These are phyloP conservation scores for Bryconaethiops microstoma DNA, from an alignment of 2,797 vertebrate genomes.

Conservation along the genomic window DNA sequence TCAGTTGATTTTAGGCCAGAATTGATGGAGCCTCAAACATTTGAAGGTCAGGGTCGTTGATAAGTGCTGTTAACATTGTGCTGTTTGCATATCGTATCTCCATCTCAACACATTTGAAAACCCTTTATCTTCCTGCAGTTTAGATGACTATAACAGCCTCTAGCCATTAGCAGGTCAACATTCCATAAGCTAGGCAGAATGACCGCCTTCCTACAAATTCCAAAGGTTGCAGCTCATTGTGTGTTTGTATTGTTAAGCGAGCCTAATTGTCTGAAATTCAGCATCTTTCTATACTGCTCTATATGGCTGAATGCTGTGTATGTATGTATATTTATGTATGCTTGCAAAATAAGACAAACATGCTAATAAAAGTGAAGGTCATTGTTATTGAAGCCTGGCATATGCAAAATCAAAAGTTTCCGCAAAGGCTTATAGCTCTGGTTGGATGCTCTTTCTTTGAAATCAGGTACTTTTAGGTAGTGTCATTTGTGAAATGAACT, in stretches of 20 bases:
- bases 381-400: not conserved
- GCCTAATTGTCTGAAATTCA: slow-evolving; percentile 3
- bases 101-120: not conserved
- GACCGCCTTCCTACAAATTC: not conserved
- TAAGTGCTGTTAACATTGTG: not conserved
- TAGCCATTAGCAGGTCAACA: not conserved
- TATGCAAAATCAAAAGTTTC: not conserved
- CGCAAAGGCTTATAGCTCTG: not conserved
- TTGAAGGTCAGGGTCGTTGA: not conserved
- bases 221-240: not conserved
- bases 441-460: not conserved
- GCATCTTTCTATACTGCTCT: not conserved
- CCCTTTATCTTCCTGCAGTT: too few relatives aligned
- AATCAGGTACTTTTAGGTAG: not conserved
- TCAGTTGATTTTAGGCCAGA: too few relatives aligned
- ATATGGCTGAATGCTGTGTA: not conserved
- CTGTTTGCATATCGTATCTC: not conserved
- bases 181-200: not conserved
- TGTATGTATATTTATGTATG: not conserved
- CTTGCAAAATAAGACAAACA: not conserved
- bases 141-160: not conserved
- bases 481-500: not conserved
- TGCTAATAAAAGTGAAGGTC: too few relatives aligned
- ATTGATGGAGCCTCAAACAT: not conserved
- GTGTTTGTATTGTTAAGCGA: not conserved